Evolutionary conservation across 1,140 invertebrate species (phyloP), one percentile per base, ranked within the genome.

Genomic region (Heliconius nattereri): DNA sequence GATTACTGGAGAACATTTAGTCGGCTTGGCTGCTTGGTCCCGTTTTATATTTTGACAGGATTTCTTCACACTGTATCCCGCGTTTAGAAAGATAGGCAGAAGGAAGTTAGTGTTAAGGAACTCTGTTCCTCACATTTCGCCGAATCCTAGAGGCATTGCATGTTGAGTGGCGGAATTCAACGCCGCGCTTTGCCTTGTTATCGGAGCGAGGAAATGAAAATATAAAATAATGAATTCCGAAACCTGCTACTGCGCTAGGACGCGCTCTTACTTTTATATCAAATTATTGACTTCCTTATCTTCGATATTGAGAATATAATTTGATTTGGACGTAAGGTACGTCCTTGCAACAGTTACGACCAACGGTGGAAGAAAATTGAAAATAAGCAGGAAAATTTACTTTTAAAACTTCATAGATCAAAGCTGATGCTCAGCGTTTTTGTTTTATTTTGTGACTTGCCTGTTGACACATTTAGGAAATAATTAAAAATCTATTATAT

Each of bases 1-100:
- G 87, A 89, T 89, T 87, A 86, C 87, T 85, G 80, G 74, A 75
- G 82, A 78, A 77, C 77, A 81, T 81, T 83, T 80, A 81, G 77
- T 79, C 76, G 73, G 75, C 66, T 80, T 80, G 52, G 71, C 19
- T 52, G 19, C 49, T 52, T 57, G 70, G 32, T 76, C 45, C 72
- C 66, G 9, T 80, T 76, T 80, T 80, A n/a, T 80, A 77, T 77
- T 71, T 32, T 52, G 75, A 71, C 13, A 66, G 29, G 60, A 66
- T 66, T 66, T 45, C 40, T 45, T 45, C 40, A 16, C 40, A 13
- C 40, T 45, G 40, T 45, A 45, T 5, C 13, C 40, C 13, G 40
- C 13, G 13, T 45, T 45, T 45, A 45, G 40, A 11, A 13, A 45
- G 32, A 32, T 32, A 45, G 40, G 11, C 32, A 7, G 1, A 3